phyloP scores from a whole-genome alignment of 2,888 invertebrate species.

The Nysson spinosus region DNA sequence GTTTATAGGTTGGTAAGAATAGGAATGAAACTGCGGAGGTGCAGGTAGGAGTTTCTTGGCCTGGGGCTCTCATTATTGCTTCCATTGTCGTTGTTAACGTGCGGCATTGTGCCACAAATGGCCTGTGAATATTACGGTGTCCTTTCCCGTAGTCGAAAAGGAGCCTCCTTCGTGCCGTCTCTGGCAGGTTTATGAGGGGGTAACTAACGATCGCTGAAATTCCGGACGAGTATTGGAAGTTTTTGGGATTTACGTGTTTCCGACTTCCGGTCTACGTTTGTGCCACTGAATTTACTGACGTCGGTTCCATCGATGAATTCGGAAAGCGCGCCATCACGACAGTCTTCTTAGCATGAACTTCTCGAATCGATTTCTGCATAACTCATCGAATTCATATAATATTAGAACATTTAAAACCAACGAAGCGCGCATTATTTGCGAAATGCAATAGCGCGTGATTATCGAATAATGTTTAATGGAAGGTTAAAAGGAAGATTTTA shows the following conservation, averaged over 20 bases:
- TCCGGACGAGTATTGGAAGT: constrained; percentile 54
- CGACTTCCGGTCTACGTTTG: constrained; percentile 51
- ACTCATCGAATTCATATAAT: too few species aligned
- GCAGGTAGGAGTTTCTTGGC: constrained; percentile 61
- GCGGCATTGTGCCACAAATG: constrained; percentile 60
- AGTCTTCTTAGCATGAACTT: background rate
- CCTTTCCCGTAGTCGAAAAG: constrained; percentile 36
- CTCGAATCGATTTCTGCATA: too few species aligned
- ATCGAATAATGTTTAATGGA: too few species aligned
- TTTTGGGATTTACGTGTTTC: constrained; percentile 59
- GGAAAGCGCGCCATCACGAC: background rate
- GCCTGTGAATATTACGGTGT: constrained; percentile 61
- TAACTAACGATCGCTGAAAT: constrained; percentile 49
- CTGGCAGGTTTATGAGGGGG: constrained; percentile 48
- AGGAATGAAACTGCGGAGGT: constrained; percentile 21
- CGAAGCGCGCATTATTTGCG: too few species aligned
- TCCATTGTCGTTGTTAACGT: constrained; percentile 63
- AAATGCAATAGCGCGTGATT: too few species aligned
- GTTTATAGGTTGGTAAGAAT: background rate
- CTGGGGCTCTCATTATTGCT: constrained; percentile 54
- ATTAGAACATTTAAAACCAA: too few species aligned
- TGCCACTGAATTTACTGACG: constrained; percentile 41
- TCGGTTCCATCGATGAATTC: background rate
- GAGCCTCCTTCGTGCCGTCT: constrained; percentile 19
- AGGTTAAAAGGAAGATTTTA: too few species aligned